Evolutionary conservation across 2,888 invertebrate genomes (phyloP).

Genomic region (Iphiclides podalirius): DNA sequence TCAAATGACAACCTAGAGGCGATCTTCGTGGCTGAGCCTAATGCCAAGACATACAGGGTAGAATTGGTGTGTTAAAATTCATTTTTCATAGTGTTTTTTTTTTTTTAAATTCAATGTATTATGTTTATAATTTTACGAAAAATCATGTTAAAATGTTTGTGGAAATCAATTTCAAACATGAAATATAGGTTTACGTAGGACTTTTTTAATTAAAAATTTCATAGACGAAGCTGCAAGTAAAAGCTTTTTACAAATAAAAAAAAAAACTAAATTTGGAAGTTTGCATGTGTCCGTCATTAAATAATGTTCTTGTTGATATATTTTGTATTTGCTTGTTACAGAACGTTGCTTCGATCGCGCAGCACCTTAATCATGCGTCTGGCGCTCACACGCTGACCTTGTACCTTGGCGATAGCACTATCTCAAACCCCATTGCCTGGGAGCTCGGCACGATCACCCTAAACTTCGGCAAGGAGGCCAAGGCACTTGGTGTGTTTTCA

Average conservation of each 20-base stretch:
- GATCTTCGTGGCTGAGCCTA: constrained; percentile 94
- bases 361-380: constrained; percentile 87
- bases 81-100: constrained; percentile 15
- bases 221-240: too few species aligned
- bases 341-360: constrained; percentile 89
- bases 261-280: too few species aligned
- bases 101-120: too few species aligned
- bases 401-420: constrained; percentile 94
- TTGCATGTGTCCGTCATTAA: too few species aligned
- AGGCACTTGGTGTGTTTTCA: constrained; percentile 51
- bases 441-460: constrained; percentile 87
- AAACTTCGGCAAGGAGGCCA: constrained; percentile 80
- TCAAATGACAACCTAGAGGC: constrained; percentile 86
- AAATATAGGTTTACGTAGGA: too few species aligned
- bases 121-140: too few species aligned
- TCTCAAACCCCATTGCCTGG: constrained; percentile 95
- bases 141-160: too few species aligned
- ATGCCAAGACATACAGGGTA: constrained; percentile 89
- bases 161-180: too few species aligned
- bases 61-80: constrained; percentile 94
- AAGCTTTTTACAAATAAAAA: too few species aligned
- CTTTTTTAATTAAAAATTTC: too few species aligned
- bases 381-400: constrained; percentile 91
- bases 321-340: too few species aligned
- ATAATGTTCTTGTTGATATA: too few species aligned